Base-by-base conservation (phyloP, 1,140 invertebrate species). In the Lordiphosa clarofinis region DNA sequence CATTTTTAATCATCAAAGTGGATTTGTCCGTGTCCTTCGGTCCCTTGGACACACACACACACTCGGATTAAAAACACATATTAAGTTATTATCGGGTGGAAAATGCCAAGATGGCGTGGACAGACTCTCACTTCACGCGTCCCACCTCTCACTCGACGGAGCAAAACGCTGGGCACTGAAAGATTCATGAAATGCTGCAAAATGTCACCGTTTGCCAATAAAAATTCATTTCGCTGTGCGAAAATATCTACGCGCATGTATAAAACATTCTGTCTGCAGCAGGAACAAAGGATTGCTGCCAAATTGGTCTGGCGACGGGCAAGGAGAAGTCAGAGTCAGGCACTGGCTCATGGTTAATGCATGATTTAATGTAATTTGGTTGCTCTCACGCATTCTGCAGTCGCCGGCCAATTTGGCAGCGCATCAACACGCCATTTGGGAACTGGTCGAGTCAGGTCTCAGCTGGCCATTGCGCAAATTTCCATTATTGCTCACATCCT, bases 1-100 rank as follows among this genome's bases (percentile, higher is more conserved):
- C 79, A 87, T 88, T 79, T 84, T 86, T 87, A 88, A 88, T 88
- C 86, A 87, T 86, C 86, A 73, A 66, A 76, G 75, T 87, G 69
- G 73, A 87, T 81, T 76, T 56, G 47, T 43, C 52, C 53, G 73
- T 42, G 62, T 59, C 50, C 48, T 54, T 28, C n/a, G 12, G 44
- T 33, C 8, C 13, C n/a, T 10, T 24, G 24, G n/a, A 49, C 15
- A 43, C n/a, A 21, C n/a, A 19, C 19, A 72, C 58, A 57, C 63
- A 62, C 62, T 65, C 64, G 73, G 81, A 88, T 88, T 88, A 88
- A 86, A 87, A 86, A 86, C 57, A 44, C 73, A 87, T 88, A 88
- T 88, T 88, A 88, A 88, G 86, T 87, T 88, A 88, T 88, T 88
- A 88, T 86, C 86, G 69, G 64, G 59, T 59, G 56, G 47, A 43